phyloP scores from a whole-genome alignment of 2,888 invertebrate species.

The Lydus trimaculatus region DNA sequence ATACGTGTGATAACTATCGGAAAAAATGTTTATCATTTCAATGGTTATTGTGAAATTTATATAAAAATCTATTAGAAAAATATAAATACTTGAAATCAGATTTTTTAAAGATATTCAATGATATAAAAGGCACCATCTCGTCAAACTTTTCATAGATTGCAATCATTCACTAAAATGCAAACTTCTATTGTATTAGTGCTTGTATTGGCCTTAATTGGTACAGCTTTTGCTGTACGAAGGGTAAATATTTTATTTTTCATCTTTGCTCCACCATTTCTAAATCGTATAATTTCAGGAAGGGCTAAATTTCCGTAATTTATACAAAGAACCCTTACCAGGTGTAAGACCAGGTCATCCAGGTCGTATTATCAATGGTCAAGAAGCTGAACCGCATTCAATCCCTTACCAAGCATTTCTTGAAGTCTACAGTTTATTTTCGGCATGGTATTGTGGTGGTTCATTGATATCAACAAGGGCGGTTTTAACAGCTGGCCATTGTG shows the following conservation, averaged over 20 bases:
- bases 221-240: neutral
- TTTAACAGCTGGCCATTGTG: conserved; percentile 13
- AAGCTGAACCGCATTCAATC: conserved; percentile 4
- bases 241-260: neutral
- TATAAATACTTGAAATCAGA: no score
- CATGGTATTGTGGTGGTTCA: conserved; percentile 20
- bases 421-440: neutral
- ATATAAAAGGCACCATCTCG: neutral
- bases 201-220: neutral
- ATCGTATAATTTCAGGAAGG: neutral
- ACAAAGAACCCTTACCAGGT: neutral
- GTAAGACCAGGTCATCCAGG: neutral
- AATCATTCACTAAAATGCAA: neutral
- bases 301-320: neutral
- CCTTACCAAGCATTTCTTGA: conserved; percentile 16
- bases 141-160: neutral
- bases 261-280: neutral
- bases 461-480: conserved; percentile 11
- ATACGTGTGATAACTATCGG: no score
- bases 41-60: neutral
- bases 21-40: neutral
- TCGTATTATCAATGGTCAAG: conserved; percentile 5
- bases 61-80: neutral
- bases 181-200: neutral
- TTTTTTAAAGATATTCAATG: neutral